Evolutionary conservation across 2,113 vertebrate species (phyloP).

Genomic region (Mandrillus leucophaeus): DNA sequence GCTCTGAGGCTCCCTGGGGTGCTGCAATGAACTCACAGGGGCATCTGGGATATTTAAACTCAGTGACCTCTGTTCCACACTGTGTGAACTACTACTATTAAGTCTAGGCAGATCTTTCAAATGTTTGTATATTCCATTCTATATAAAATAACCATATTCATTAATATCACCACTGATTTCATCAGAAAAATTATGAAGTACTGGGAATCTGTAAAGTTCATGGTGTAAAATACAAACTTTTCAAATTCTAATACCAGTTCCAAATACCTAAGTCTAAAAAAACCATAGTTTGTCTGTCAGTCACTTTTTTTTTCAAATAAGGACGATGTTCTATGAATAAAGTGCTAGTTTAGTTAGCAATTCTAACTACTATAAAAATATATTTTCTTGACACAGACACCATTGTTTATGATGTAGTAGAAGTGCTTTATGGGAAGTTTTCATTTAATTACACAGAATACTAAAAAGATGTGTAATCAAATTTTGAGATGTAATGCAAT

Average conservation of each 20-base stretch:
- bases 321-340: background rate
- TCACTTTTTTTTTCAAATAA: background rate
- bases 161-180: background rate
- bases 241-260: background rate
- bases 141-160: background rate
- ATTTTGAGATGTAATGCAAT: background rate
- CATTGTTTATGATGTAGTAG: fast-evolving
- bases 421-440: background rate
- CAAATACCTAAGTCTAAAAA: background rate
- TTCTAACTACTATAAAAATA: background rate
- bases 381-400: too few species aligned
- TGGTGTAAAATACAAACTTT: background rate
- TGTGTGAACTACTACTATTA: background rate
- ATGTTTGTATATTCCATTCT: background rate
- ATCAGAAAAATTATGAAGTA: background rate
- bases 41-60: fast-evolving
- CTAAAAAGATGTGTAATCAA: background rate
- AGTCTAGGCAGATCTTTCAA: background rate
- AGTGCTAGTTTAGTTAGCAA: too few species aligned
- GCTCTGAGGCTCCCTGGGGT: too few species aligned
- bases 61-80: background rate
- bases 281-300: background rate
- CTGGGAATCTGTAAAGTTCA: background rate
- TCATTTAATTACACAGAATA: background rate
- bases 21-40: background rate